Evolutionary conservation across 2,797 vertebrate genomes (phyloP).

Genomic region (Furcifer pardalis): DNA sequence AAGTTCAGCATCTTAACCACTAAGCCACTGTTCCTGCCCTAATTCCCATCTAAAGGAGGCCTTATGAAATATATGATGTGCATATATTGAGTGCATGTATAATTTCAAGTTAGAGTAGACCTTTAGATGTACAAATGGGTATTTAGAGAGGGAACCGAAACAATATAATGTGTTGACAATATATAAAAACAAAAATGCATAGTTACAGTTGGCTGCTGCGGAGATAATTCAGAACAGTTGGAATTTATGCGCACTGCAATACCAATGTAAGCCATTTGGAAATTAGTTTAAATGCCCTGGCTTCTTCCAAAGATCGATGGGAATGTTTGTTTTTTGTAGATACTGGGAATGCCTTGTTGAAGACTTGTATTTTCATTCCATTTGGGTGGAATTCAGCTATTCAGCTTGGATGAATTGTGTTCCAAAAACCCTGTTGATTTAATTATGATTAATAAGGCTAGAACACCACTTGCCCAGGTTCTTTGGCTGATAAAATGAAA

Average conservation of each 20-base stretch:
- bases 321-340: not conserved
- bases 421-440: not conserved
- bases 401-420: not conserved
- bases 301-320: not conserved
- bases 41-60: too few species aligned
- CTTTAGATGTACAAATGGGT: not conserved
- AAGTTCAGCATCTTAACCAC: too few species aligned
- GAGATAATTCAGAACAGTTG: not conserved
- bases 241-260: not conserved
- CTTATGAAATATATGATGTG: not conserved
- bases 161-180: not conserved
- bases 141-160: not conserved
- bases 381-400: not conserved
- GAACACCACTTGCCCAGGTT: not conserved
- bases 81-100: not conserved
- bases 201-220: not conserved
- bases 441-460: not conserved
- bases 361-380: not conserved
- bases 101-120: not conserved
- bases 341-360: not conserved
- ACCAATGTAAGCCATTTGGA: not conserved
- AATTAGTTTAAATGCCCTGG: not conserved
- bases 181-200: not conserved
- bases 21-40: too few species aligned
- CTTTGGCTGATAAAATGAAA: not conserved